Evolutionary conservation across 2,113 vertebrate species (phyloP).

Genomic region (Anser cygnoides): DNA sequence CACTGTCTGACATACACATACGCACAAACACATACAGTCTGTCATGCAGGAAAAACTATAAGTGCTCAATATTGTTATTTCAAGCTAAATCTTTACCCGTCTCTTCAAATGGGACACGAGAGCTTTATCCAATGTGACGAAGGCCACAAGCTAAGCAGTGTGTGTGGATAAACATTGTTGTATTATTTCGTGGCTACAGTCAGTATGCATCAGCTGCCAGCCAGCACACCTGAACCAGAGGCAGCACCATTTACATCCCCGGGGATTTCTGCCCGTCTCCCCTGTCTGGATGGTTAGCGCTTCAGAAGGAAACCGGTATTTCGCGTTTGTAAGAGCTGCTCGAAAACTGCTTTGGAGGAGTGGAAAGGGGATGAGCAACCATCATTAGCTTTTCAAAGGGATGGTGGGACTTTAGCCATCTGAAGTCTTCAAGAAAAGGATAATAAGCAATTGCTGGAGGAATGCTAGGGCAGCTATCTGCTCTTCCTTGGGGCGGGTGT

Average conservation of each 20-base stretch:
- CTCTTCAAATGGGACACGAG: not conserved
- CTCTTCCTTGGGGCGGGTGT: not conserved
- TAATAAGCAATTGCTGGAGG: not conserved
- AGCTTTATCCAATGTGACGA: not conserved
- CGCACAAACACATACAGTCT: not conserved
- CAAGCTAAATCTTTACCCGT: not conserved
- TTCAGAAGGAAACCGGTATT: not conserved
- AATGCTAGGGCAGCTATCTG: not conserved
- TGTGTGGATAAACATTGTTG: not conserved
- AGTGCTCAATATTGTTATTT: constrained; percentile 9
- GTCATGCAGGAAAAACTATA: not conserved
- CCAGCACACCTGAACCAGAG: not conserved
- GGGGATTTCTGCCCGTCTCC: not conserved
- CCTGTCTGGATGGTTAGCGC: not conserved
- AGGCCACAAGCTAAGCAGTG: constrained; percentile 7
- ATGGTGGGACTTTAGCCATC: not conserved
- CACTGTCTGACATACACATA: not conserved
- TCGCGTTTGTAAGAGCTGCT: not conserved
- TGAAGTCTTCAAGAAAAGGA: not conserved
- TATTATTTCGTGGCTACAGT: not conserved
- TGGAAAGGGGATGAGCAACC: not conserved
- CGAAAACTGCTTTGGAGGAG: not conserved
- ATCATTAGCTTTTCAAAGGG: not conserved
- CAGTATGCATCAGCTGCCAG: not conserved
- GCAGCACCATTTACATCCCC: not conserved